Base-by-base conservation (phyloP, 1,140 invertebrate species). In the Camponotus pennsylvanicus region DNA sequence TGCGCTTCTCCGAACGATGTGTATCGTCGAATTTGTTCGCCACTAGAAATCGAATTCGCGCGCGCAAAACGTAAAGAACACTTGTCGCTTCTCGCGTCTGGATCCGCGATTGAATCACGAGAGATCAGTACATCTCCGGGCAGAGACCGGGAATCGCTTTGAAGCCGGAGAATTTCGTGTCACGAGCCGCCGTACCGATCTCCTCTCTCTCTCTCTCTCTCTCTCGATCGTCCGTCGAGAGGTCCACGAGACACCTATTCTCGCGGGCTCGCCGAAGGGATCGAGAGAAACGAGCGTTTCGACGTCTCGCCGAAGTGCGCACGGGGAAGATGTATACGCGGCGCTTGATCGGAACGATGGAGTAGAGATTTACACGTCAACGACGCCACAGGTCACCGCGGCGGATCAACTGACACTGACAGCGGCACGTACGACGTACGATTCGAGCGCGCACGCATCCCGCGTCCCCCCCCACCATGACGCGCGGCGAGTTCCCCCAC, bases 351-450 rank as follows among this genome's bases (percentile, higher is more conserved):
- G n/a, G 79, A 71, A 57, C 52, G 85, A 61, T 5, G 78, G 32
- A 40, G 69, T 73, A 66, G 69, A 66, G 69, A 59, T 85, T 77
- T 70, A 87, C 84, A 70, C 89, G 75, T 87, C 49, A 34, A 87
- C 86, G 52, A 85, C 76, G 87, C 69, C 59, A 66, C 80, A 42
- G 88, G 59, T 83, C 80, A 52, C 80, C 89, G 76, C 89, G 88
- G 76, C 88, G 86, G 77, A 89, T 76, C 86, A 88, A 87, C 83
- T 87, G 76, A 89, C 88, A 90, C 89, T 90, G 89, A 88, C 89
- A 89, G 67, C 88, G 37, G 42, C 67, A 34, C 59, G 59, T 11
- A n/a, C 18, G 64, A n/a, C 45, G 9, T 49, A 79, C 86, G 21
- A 75, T 66, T 86, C 83, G 82, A 55, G 21, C 88, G 88, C 85